These are phyloP conservation scores for Hylomyscus alleni DNA, from an alignment of 2,797 vertebrate genomes.

Conservation along the genomic window DNA sequence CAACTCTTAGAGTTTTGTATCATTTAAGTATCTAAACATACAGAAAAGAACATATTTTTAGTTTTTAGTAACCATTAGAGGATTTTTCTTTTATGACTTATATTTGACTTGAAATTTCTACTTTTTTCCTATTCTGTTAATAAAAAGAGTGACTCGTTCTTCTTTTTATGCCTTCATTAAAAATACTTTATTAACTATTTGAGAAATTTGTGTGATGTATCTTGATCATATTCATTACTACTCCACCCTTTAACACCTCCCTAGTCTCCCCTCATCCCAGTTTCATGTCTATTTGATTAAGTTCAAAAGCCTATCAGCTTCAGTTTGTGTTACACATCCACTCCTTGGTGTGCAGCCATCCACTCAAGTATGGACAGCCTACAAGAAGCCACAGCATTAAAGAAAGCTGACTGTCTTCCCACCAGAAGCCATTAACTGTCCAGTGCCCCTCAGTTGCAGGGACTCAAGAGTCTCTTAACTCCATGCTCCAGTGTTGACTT, in stretches of 20 bases:
- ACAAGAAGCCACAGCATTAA: neutral
- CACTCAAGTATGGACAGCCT: neutral
- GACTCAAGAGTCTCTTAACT: too few species aligned
- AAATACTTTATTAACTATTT: neutral
- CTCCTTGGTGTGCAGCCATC: neutral
- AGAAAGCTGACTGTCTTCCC: neutral
- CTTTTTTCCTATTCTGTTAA: neutral
- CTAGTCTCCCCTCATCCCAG: neutral
- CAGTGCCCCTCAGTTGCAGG: neutral
- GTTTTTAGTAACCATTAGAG: slow-evolving; percentile 66
- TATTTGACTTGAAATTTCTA: slow-evolving; percentile 41
- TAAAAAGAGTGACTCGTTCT: slow-evolving; percentile 47
- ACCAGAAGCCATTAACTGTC: neutral
- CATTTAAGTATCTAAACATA: slow-evolving; percentile 71
- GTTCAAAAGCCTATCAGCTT: neutral
- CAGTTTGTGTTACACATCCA: neutral
- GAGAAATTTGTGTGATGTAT: neutral
- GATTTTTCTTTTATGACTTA: slow-evolving; percentile 54
- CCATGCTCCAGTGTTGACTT: neutral
- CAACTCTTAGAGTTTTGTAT: slow-evolving; percentile 81
- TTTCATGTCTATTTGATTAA: neutral
- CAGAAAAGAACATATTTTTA: slow-evolving; percentile 82
- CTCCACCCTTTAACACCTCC: neutral
- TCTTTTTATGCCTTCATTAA: slow-evolving; percentile 10
- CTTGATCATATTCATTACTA: neutral